A percentile compares a stretch with the other conserved stretches of the same genome.
Evolutionary conservation across 2,113 vertebrate genomes (phyloP).

Genomic region (Phodopus roborovskii): DNA sequence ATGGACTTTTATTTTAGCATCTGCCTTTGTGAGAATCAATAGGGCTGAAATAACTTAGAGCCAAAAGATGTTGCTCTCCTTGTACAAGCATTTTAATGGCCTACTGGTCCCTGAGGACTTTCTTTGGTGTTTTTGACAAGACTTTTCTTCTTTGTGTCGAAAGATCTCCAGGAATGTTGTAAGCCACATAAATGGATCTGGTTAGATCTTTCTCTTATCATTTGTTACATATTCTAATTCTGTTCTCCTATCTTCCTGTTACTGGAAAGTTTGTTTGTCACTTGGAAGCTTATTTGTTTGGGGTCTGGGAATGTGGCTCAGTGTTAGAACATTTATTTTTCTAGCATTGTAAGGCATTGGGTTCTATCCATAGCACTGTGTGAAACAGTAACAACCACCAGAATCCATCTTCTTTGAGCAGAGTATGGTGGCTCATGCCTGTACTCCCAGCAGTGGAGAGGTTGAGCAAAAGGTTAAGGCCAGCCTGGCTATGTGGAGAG

Average conservation of each 20-base stretch:
- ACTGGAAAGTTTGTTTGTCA: not conserved
- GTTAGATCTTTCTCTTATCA: not conserved
- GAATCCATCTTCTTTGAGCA: not conserved
- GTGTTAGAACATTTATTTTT: not conserved
- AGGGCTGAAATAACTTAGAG: not conserved
- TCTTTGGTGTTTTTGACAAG: conserved; percentile 30
- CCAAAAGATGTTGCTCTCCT: not conserved
- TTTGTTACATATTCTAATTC: not conserved
- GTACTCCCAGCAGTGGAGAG: not conserved
- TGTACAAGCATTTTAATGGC: conserved; percentile 17
- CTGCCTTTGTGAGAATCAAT: conserved; percentile 11
- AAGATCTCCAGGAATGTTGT: conserved; percentile 19
- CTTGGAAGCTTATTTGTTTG: not conserved
- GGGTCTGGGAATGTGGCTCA: not conserved
- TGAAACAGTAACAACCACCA: not conserved
- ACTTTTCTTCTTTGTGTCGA: conserved; percentile 5
- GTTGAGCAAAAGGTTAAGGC: not conserved
- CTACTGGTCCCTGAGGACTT: not conserved
- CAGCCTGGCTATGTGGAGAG: not conserved
- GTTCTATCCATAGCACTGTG: not conserved
- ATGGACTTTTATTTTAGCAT: conserved; percentile 49
- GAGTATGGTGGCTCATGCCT: not conserved
- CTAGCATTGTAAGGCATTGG: not conserved
- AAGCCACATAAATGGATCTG: not conserved
- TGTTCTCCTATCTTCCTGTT: not conserved